Evolutionary conservation across 2,797 vertebrate genomes (phyloP).

Genomic region (Danionella dracula): DNA sequence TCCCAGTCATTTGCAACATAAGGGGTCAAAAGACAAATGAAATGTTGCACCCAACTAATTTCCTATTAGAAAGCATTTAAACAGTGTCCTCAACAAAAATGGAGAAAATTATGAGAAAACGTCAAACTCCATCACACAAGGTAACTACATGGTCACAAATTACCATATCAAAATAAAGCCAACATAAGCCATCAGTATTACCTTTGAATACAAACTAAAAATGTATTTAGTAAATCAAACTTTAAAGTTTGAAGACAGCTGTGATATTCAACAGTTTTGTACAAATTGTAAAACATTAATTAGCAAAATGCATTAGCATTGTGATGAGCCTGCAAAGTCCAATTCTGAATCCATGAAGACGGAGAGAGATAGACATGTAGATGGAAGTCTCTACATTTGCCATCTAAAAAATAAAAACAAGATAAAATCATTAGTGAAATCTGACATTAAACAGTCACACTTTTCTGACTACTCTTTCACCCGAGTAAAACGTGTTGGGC

Average conservation of each 20-base stretch:
- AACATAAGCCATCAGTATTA: neutral
- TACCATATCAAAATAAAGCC: neutral
- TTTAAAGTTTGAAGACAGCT: too few species aligned
- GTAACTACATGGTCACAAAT: neutral
- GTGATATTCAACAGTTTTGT: too few species aligned
- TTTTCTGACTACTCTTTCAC: neutral
- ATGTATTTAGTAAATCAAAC: neutral
- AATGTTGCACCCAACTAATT: too few species aligned
- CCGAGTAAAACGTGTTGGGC: slow-evolving; percentile 15
- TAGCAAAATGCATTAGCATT: neutral
- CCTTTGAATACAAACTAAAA: neutral
- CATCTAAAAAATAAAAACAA: slow-evolving; percentile 57
- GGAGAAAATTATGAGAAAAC: neutral
- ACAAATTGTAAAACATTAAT: neutral
- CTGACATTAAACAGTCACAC: slow-evolving; percentile 6
- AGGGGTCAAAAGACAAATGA: neutral
- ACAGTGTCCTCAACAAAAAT: slow-evolving; percentile 23
- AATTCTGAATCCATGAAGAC: slow-evolving; percentile 19
- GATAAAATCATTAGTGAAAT: slow-evolving; percentile 44
- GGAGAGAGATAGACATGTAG: slow-evolving; percentile 45
- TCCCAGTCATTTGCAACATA: neutral
- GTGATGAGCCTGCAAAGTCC: slow-evolving; percentile 5
- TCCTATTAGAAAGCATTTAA: too few species aligned
- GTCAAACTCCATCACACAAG: neutral
- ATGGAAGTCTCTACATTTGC: slow-evolving; percentile 51